Base-by-base conservation (phyloP, 2,888 invertebrate species). In the Trichopoda pennipes region DNA sequence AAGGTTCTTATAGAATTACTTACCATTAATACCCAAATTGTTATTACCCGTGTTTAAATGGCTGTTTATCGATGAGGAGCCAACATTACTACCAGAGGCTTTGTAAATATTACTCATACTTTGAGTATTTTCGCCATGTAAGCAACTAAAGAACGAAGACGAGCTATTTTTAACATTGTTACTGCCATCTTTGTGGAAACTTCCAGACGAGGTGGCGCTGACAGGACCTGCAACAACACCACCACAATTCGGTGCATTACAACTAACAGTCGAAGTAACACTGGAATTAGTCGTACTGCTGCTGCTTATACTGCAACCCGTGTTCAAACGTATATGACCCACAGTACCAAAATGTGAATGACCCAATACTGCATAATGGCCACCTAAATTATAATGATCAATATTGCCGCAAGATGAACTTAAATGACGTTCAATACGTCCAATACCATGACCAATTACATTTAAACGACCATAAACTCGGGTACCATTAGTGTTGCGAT, bases 371-470 rank as follows among this genome's bases (percentile, higher is more conserved):
- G 91, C 91, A 74, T 91, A 91, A 66, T 91, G 91, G 0, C 91
- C 91, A 6, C 91, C 91, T 12, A 91, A 85, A 85, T 92, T 92
- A 58, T 91, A 92, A 83, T 92, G 92, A 86, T 92, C 92, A 75
- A 93, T 92, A 87, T 93, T 93, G 74, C 94, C 93, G 87, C 94
- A 94, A n/a, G 94, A 94, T 0, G 94, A 94, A 70, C 94, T 94
- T 78, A 94, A 91, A 86, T 93, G 93, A 9, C 93, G 90, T 85
- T 92, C 93, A 83, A 93, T 93, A 82, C 94, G 91, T 19, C 93
- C 93, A 55, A 92, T 92, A 16, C 92, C 92, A 84, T 92, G 91
- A 0, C 93, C 93, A 63, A 93, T 91, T 3, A 93, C 92, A 88
- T 93, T 92, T 38, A 93, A 91, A 73, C 93, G 89, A n/a, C 92